These are phyloP conservation scores for Helicolenus hilgendorfi DNA, from an alignment of 2,797 vertebrate genomes.

Conservation along the genomic window DNA sequence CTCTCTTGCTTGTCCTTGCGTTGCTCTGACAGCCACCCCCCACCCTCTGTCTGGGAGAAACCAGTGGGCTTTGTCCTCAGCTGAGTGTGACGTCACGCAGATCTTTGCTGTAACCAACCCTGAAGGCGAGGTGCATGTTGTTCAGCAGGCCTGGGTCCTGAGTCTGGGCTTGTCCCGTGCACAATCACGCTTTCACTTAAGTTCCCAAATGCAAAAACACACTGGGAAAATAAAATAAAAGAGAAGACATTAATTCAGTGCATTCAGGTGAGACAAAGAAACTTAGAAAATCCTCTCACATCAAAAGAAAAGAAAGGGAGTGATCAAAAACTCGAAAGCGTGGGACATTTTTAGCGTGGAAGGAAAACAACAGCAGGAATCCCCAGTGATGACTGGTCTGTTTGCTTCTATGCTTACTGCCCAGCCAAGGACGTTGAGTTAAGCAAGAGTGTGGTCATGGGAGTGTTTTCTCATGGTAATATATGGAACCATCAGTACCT, in stretches of 20 bases:
- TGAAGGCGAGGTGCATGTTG: constrained; percentile 69
- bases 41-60: constrained; percentile 81
- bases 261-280: constrained; percentile 25
- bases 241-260: background rate
- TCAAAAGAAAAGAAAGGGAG: background rate
- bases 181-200: constrained; percentile 15
- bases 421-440: background rate
- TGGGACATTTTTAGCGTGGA: background rate
- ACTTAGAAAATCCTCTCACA: constrained; percentile 4
- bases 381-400: background rate
- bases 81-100: constrained; percentile 85
- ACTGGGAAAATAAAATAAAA: background rate
- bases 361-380: constrained; percentile 17
- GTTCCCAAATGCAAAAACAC: constrained; percentile 2
- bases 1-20: constrained; percentile 56
- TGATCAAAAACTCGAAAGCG: background rate
- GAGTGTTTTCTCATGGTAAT: constrained; percentile 17
- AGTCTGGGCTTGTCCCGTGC: constrained; percentile 58
- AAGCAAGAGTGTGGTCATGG: background rate
- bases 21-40: constrained; percentile 67
- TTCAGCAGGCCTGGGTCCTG: constrained; percentile 43
- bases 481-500: constrained; percentile 26
- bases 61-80: constrained; percentile 88
- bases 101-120: constrained; percentile 76
- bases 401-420: background rate